Base-by-base conservation (phyloP, 1,140 invertebrate species). In the Tetraneura akinire region DNA sequence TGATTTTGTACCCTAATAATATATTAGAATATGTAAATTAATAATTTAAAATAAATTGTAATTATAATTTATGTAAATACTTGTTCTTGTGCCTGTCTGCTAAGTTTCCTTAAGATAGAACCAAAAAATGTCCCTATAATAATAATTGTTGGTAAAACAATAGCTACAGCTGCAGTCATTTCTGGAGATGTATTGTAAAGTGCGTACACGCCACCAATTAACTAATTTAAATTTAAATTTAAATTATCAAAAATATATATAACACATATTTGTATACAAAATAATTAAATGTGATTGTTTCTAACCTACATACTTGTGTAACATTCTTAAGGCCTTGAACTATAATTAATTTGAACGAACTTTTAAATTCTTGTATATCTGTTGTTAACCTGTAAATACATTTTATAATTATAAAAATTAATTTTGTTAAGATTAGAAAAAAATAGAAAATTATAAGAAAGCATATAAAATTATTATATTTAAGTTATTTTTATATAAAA, bases 291-390 rank as follows among this genome's bases (percentile, higher is more conserved):
- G n/a, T 45, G 18, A 57, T 26, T 13, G 16, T 62, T 14, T 47
- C 26, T 49, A 23, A 64, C 53, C 26, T 84, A 81, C 84, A 85
- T 23, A 87, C 83, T 23, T 97, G 96, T 14, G 94, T 92, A 18
- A 89, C 85, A 80, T 93, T 95, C 83, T 93, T 88, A 53, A 98
- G 84, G 3, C 96, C 96, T 85, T 96, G 94, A 6, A 96, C 94
- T 80, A 98, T 91, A 64, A 91, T 92, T 82, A 93, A 89, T 86
- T 98, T 98, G 84, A 98, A 98, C 6, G 93, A 93, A 83, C 95
- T 96, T 87, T 98, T 98, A 84, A 98, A 98, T 84, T 98, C 96
- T 86, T 98, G 96, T 23, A 98, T 92, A 88, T 98, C 96, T 82
- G 91, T 90, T 32, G 95, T 97, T 78, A 98, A 86, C 84, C 93